These are phyloP conservation scores for Streblospio benedicti DNA, from an alignment of 1,140 invertebrate genomes.

Conservation along the genomic window DNA sequence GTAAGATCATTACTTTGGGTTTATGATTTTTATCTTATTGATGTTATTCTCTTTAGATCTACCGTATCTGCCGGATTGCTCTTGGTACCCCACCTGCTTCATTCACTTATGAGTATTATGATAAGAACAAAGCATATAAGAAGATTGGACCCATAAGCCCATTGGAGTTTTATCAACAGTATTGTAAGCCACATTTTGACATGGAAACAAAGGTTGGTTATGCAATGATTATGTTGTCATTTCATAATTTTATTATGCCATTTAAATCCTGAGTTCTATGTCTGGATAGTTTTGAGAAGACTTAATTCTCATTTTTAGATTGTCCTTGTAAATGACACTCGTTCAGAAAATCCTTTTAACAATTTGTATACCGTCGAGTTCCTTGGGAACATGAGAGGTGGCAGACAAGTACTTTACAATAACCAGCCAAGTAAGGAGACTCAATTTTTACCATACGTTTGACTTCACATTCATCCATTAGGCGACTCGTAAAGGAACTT, in stretches of 20 bases:
- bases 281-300: neutral
- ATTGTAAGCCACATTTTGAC: slow-evolving; percentile 70
- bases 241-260: neutral
- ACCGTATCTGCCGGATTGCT: slow-evolving; percentile 66
- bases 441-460: no score
- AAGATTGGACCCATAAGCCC: slow-evolving; percentile 67
- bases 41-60: slow-evolving; percentile 50
- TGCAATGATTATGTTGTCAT: no score
- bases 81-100: slow-evolving; percentile 57
- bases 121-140: slow-evolving; percentile 71
- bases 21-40: no score
- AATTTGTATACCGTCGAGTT: slow-evolving; percentile 77
- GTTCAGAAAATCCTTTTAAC: slow-evolving; percentile 65
- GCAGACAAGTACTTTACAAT: slow-evolving; percentile 68
- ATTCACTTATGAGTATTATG: slow-evolving; percentile 79
- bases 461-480: no score
- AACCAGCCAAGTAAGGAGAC: no score
- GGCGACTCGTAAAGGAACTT: no score
- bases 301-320: slow-evolving; percentile 48
- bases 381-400: slow-evolving; percentile 74
- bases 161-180: slow-evolving; percentile 68
- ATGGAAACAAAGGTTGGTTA: slow-evolving; percentile 72
- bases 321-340: slow-evolving; percentile 76
- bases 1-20: no score
- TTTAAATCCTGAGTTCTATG: neutral